Base-by-base conservation (phyloP, 2,113 vertebrate species). In the Cebus imitator region DNA sequence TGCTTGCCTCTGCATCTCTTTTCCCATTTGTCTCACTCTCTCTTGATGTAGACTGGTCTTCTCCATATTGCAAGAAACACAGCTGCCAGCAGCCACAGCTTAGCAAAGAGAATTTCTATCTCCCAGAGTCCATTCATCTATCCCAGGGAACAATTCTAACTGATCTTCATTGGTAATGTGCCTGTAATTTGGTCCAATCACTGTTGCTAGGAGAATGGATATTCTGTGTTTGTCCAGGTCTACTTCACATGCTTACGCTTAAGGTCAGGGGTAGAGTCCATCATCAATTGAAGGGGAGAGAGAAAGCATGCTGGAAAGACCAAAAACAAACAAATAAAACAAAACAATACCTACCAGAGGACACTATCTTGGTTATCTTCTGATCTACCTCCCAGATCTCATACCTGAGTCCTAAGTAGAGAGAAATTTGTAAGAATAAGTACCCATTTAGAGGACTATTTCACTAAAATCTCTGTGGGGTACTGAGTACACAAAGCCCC, bases 391-490 rank as follows among this genome's bases (percentile, higher is more conserved):
- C 50, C 45, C 50, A 37, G 18, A 40, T 81, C 50, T 87, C 76
- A 76, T 78, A 84, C 9, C 18, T 58, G 66, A 96, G 81, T 85
- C 78, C 43, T 48, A 95, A 92, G 30, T 68, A 85, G 72, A 96
- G 48, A 95, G 30, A 81, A 30, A 25, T 90, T 83, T 92, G 57
- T 90, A 93, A 92, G 75, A 92, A 20, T 80, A 91, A 96, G 83
- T 93, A 80, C 50, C 64, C 92, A 58, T 78, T 96, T 70, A 97
- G 96, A 97, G 45, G 9, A 78, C 37, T 18, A 3, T 79, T 90
- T 96, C 37, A 64, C 75, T 92, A 90, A 90, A 95, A 96, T 88
- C 57, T 96, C 94, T 96, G 58, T 78, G 52, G 58, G 66, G 17
- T 25, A 68, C 25, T 87, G 76, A 85, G 17, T 83, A 94, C 72